Conservation (phyloP, 2,797 vertebrate species). For the Acanthurus lineatus region DNA sequence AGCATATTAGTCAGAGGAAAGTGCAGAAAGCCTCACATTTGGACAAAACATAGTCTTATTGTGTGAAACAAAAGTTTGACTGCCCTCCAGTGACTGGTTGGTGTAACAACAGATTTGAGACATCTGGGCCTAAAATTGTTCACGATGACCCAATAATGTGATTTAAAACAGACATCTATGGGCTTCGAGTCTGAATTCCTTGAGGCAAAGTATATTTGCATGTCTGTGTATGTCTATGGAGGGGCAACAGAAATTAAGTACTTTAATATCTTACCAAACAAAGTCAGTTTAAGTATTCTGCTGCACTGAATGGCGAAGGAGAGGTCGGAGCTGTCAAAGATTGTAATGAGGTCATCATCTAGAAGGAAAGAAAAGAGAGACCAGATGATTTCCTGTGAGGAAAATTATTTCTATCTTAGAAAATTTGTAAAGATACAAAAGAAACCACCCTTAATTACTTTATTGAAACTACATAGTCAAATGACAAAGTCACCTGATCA, state of each 20-base stretch:
- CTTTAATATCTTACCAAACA: slow-evolving; percentile 93
- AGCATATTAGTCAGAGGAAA: slow-evolving; percentile 35
- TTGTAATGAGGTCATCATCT: slow-evolving; percentile 99
- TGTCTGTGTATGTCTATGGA: neutral
- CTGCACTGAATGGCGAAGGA: slow-evolving; percentile 99
- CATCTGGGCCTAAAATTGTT: neutral
- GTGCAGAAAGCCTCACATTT: slow-evolving; percentile 3
- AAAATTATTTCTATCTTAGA: neutral
- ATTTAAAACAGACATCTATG: neutral
- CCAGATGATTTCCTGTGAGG: neutral
- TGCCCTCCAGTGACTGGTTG: slow-evolving; percentile 74
- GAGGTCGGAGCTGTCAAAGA: slow-evolving; percentile 99
- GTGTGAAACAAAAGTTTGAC: slow-evolving; percentile 47
- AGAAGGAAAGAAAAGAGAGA: slow-evolving; percentile 30
- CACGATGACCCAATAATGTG: neutral
- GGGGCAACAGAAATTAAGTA: slow-evolving; percentile 1
- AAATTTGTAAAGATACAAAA: neutral
- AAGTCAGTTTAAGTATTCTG: slow-evolving; percentile 98
- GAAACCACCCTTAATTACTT: neutral
- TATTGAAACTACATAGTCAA: neutral
- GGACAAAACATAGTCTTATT: slow-evolving; percentile 3
- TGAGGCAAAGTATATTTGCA: neutral
- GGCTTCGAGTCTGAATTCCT: neutral
- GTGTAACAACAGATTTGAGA: slow-evolving; percentile 46
- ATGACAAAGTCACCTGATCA: neutral